Conservation (phyloP, 2,797 vertebrate species). For the Galaxias olidus region DNA sequence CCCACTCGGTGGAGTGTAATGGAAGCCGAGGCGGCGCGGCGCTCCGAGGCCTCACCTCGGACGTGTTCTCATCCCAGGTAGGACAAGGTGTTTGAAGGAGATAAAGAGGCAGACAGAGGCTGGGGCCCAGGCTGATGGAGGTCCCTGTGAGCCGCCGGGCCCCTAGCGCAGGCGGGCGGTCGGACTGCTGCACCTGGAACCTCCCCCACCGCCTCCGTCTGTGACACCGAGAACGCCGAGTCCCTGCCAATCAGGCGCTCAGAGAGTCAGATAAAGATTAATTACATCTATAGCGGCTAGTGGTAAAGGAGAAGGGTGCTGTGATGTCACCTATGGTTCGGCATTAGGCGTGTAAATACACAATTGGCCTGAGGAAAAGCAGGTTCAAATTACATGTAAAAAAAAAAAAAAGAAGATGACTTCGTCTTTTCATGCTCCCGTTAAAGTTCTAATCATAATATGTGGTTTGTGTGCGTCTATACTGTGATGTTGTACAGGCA, state of each 20-base stretch:
- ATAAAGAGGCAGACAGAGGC: conserved; percentile 58
- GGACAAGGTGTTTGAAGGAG: conserved; percentile 70
- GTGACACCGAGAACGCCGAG: conserved; percentile 56
- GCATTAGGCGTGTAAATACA: too few species aligned
- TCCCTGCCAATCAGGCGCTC: conserved; percentile 66
- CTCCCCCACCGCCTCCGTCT: conserved; percentile 30
- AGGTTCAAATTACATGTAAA: too few species aligned
- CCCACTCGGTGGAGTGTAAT: conserved; percentile 67
- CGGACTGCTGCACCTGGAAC: too few species aligned
- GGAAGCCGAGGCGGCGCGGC: conserved; percentile 55
- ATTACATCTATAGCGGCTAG: conserved; percentile 62
- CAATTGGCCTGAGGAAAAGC: too few species aligned
- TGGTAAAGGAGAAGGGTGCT: conserved; percentile 46
- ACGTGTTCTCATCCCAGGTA: conserved; percentile 57
- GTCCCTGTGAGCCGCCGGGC: not conserved
- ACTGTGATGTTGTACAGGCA: conserved; percentile 18
- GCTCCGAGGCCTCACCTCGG: conserved; percentile 64
- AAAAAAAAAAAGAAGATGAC: too few species aligned
- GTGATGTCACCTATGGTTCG: too few species aligned
- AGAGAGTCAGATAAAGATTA: conserved; percentile 66
- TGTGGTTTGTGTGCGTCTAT: conserved; percentile 12
- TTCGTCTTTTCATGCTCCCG: too few species aligned
- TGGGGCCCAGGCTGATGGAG: not conserved
- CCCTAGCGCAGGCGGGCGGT: not conserved
- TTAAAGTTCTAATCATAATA: too few species aligned